Percentiles rank a stretch among this genome's conserved stretches.
Evolutionary conservation across 2,113 vertebrate genomes (phyloP).

Genomic region (Canis aureus): DNA sequence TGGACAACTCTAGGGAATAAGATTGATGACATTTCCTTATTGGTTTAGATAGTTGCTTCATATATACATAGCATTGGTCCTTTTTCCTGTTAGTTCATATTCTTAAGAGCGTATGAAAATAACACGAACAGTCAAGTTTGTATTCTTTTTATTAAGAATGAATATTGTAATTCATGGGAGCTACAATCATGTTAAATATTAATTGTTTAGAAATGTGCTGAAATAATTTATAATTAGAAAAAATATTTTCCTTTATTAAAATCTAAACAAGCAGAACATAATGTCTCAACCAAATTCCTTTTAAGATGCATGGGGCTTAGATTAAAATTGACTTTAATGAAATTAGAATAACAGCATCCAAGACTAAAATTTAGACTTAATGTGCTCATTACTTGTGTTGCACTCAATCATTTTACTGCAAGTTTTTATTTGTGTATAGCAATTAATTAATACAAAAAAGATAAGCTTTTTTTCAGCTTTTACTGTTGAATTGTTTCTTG

Average conservation of each 20-base stretch:
- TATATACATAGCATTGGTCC: not conserved
- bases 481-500: not conserved
- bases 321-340: conserved; percentile 47
- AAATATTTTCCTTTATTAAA: conserved; percentile 19
- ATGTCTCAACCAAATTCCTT: conserved; percentile 37
- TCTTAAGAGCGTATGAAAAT: not conserved
- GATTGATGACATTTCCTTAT: not conserved
- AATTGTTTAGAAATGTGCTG: not conserved
- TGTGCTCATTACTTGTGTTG: not conserved
- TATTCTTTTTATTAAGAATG: not conserved
- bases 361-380: conserved; percentile 17
- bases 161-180: not conserved
- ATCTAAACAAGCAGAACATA: conserved; percentile 3
- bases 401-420: not conserved
- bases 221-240: conserved; percentile 53
- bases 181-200: not conserved
- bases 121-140: not conserved
- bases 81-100: not conserved
- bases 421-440: not conserved
- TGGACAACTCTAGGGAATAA: not conserved
- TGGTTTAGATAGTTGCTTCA: not conserved
- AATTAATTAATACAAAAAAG: not conserved
- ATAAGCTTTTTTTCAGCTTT: not conserved
- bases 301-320: not conserved
- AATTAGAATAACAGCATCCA: not conserved